Conservation (phyloP, 2,888 invertebrate genomes). For the Loripinus fragilis region DNA sequence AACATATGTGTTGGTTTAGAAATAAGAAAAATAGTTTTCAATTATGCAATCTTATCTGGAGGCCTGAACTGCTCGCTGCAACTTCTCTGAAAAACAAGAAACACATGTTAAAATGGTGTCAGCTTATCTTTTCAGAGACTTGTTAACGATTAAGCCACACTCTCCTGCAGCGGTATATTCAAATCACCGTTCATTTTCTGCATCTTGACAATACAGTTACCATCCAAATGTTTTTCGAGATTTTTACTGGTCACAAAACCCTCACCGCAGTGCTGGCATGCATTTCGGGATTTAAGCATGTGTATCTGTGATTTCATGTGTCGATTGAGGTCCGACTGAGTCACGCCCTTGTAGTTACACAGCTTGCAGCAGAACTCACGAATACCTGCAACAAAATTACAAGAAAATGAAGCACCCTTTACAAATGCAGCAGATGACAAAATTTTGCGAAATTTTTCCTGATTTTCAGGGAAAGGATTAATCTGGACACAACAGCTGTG, state of each 20-base stretch:
- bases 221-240: slow-evolving; percentile 85
- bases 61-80: too few species aligned
- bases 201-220: slow-evolving; percentile 71
- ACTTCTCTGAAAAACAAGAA: too few species aligned
- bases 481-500: too few species aligned
- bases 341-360: slow-evolving; percentile 84
- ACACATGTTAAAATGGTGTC: too few species aligned
- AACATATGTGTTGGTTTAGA: too few species aligned
- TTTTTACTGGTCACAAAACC: slow-evolving; percentile 81
- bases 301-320: slow-evolving; percentile 84
- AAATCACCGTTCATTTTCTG: slow-evolving; percentile 64
- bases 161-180: slow-evolving; percentile 45
- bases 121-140: too few species aligned
- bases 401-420: too few species aligned
- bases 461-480: too few species aligned
- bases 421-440: too few species aligned
- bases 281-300: slow-evolving; percentile 82
- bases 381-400: slow-evolving; percentile 80
- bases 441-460: too few species aligned
- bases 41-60: too few species aligned
- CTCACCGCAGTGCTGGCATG: slow-evolving; percentile 81
- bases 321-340: slow-evolving; percentile 84
- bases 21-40: too few species aligned
- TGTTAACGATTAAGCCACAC: slow-evolving; percentile 47
- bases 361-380: slow-evolving; percentile 83